Conservation (phyloP, 2,797 vertebrate genomes). For the Petrocephalus schoutedeni region DNA sequence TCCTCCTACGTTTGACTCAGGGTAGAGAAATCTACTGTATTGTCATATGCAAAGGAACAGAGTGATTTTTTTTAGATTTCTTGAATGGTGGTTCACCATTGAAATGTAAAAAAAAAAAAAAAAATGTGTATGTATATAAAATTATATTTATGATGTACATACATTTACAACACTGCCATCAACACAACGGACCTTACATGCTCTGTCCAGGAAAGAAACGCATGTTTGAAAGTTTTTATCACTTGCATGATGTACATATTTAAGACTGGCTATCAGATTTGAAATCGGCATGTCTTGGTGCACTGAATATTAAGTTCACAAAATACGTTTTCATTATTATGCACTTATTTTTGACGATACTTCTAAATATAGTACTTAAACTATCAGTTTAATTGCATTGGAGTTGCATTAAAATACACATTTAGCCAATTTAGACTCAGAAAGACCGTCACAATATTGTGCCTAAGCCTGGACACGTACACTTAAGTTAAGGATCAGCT, state of each 20-base stretch:
- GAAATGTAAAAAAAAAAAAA: constrained; percentile 62
- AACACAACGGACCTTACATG: constrained; percentile 76
- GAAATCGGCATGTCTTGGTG: constrained; percentile 67
- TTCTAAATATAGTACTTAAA: neutral
- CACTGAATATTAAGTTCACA: constrained; percentile 45
- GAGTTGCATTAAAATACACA: constrained; percentile 20
- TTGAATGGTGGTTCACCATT: constrained; percentile 60
- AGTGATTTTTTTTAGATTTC: constrained; percentile 77
- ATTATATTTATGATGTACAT: constrained; percentile 67
- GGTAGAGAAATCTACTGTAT: constrained; percentile 79
- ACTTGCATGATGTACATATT: constrained; percentile 69
- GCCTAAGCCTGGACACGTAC: constrained; percentile 53
- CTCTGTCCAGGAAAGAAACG: constrained; percentile 73
- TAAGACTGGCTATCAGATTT: constrained; percentile 67
- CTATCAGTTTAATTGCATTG: neutral
- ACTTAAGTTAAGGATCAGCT: constrained; percentile 45
- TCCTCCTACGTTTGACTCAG: constrained; percentile 91
- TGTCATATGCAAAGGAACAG: constrained; percentile 86
- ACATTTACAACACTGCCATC: constrained; percentile 79
- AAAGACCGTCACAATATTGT: constrained; percentile 45
- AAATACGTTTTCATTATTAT: constrained; percentile 9
- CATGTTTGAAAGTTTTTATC: constrained; percentile 73
- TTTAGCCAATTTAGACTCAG: constrained; percentile 44
- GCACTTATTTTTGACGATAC: constrained; percentile 46
- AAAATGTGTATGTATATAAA: constrained; percentile 59